These are phyloP conservation scores for Nansenia antarctica DNA, from an alignment of 2,113 vertebrate species.

Conservation along the genomic window DNA sequence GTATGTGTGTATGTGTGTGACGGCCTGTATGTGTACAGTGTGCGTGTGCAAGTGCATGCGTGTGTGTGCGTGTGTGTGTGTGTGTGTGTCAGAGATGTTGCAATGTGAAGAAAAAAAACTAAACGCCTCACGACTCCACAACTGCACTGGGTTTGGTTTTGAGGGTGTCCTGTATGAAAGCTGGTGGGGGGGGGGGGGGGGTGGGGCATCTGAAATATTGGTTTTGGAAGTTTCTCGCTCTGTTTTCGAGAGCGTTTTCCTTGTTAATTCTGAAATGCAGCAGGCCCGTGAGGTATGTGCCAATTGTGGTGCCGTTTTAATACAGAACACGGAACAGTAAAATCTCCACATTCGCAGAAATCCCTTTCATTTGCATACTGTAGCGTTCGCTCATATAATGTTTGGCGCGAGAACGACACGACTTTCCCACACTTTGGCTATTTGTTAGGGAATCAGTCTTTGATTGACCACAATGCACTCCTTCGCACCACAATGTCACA, in stretches of 20 bases:
- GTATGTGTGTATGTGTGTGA: no score
- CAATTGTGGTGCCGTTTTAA: background rate
- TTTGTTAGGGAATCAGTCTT: background rate
- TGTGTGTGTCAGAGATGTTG: no score
- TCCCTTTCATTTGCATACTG: background rate
- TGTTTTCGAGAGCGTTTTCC: constrained; percentile 3
- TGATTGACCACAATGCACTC: no score
- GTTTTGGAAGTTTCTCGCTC: constrained; percentile 6
- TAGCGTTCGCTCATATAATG: background rate
- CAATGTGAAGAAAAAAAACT: no score
- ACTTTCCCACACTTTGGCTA: background rate
- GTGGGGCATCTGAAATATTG: constrained; percentile 4
- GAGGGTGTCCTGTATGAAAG: background rate
- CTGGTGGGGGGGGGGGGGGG: background rate
- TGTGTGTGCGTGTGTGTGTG: no score
- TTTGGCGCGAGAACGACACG: background rate
- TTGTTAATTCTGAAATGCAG: background rate
- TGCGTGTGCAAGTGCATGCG: no score
- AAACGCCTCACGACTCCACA: no score
- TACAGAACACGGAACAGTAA: background rate
- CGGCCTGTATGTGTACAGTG: no score
- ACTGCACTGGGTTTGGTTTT: background rate
- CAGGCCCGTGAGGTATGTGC: background rate
- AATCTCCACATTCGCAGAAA: background rate
- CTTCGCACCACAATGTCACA: no score